Evolutionary conservation across 2,888 invertebrate species (phyloP).

Genomic region (Ichneumoninae sp.): DNA sequence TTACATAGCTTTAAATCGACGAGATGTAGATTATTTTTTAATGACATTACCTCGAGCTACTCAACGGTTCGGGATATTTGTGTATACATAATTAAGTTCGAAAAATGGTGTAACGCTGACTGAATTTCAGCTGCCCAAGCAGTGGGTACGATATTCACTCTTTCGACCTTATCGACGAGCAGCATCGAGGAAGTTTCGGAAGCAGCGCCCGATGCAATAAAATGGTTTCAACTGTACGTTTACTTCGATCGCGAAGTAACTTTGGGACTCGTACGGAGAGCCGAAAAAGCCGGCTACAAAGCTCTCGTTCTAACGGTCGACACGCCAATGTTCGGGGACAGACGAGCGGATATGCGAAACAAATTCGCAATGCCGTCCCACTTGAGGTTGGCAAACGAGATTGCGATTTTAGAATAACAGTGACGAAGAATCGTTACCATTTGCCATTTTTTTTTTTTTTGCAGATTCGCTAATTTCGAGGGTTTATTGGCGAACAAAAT

Average conservation of each 20-base stretch:
- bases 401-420: neutral
- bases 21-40: too few species aligned
- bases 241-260: conserved; percentile 92
- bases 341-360: conserved; percentile 93
- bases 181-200: conserved; percentile 94
- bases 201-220: conserved; percentile 90
- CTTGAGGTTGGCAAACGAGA: conserved; percentile 86
- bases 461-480: conserved; percentile 92
- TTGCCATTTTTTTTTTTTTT: conserved; percentile 11
- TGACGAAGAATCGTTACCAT: neutral
- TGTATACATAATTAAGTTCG: too few species aligned
- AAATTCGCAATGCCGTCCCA: conserved; percentile 93
- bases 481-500: conserved; percentile 86
- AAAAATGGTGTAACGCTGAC: neutral
- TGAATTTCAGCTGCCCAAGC: conserved; percentile 89
- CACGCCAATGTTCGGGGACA: conserved; percentile 93
- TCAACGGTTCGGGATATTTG: too few species aligned
- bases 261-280: conserved; percentile 89
- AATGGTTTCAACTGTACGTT: conserved; percentile 97
- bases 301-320: conserved; percentile 96
- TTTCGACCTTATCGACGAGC: conserved; percentile 94
- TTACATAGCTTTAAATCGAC: too few species aligned
- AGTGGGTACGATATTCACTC: conserved; percentile 90
- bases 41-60: too few species aligned
- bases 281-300: conserved; percentile 93